A percentile compares a stretch with the other conserved stretches of the same genome.
Evolutionary conservation across 2,113 vertebrate genomes (phyloP).

Genomic region (Seriola dumerili): DNA sequence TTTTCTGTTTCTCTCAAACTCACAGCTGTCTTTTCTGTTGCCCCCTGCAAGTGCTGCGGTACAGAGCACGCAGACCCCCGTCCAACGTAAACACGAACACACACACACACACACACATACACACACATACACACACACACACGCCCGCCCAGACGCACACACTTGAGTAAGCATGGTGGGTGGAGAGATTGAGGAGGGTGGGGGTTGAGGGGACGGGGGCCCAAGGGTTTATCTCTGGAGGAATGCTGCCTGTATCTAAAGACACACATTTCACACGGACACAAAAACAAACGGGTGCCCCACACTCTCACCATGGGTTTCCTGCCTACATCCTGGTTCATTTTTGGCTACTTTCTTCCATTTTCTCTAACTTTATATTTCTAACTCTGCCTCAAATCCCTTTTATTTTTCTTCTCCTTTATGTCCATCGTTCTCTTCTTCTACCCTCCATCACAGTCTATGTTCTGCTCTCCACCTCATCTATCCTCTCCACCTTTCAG

Average conservation of each 20-base stretch:
- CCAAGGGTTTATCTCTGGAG: conserved; percentile 84
- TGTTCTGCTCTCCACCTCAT: conserved; percentile 45
- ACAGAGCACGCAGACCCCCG: conserved; percentile 74
- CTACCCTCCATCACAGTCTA: conserved; percentile 26
- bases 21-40: conserved; percentile 78
- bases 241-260: conserved; percentile 84
- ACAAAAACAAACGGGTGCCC: conserved; percentile 62
- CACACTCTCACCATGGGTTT: conserved; percentile 10
- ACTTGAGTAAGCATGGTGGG: conserved; percentile 80
- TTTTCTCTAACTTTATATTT: conserved; percentile 7
- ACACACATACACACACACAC: conserved; percentile 10
- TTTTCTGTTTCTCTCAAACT: conserved; percentile 69
- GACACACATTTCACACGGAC: conserved; percentile 77
- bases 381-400: not conserved
- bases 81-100: conserved; percentile 70
- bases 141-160: conserved; percentile 65
- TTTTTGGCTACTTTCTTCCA: conserved; percentile 3
- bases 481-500: conserved; percentile 42
- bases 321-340: conserved; percentile 18
- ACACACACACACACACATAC: conserved; percentile 37
- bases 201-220: conserved; percentile 69
- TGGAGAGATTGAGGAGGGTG: conserved; percentile 73
- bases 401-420: not conserved
- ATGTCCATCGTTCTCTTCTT: conserved; percentile 2
- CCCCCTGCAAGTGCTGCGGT: conserved; percentile 68